Conservation (phyloP, 2,888 invertebrate genomes). For the Norana najaformis region DNA sequence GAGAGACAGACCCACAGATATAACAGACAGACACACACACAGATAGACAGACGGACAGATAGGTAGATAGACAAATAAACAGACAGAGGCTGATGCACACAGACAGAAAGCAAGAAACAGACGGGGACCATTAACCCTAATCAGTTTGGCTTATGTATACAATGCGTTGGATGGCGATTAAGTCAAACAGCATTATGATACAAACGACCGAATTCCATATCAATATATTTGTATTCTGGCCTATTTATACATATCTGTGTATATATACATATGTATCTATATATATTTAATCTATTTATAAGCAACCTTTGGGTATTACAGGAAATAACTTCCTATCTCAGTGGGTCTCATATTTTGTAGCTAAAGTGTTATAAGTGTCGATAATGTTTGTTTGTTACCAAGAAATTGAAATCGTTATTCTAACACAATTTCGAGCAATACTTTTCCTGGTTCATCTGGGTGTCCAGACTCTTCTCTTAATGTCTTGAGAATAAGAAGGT, state of each 20-base stretch:
- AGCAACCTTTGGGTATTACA: too few species aligned
- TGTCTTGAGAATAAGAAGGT: too few species aligned
- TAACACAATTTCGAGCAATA: background rate
- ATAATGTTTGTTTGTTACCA: background rate
- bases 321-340: background rate
- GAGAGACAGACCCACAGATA: background rate
- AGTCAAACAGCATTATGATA: background rate
- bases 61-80: too few species aligned
- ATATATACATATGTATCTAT: background rate
- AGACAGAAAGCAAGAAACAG: background rate
- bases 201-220: background rate
- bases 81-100: background rate
- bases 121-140: background rate
- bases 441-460: background rate
- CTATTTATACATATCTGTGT: background rate
- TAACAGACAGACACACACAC: background rate
- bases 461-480: background rate
- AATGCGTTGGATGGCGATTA: background rate
- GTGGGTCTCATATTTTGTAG: background rate
- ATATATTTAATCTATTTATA: background rate
- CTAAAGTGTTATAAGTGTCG: background rate
- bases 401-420: background rate
- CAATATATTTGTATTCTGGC: background rate
- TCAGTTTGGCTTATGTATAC: constrained; percentile 13
- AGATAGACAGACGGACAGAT: too few species aligned